Percentiles rank a stretch among this genome's conserved stretches.
Evolutionary conservation across 2,888 invertebrate genomes (phyloP).

Genomic region (Osedax fenrisi): DNA sequence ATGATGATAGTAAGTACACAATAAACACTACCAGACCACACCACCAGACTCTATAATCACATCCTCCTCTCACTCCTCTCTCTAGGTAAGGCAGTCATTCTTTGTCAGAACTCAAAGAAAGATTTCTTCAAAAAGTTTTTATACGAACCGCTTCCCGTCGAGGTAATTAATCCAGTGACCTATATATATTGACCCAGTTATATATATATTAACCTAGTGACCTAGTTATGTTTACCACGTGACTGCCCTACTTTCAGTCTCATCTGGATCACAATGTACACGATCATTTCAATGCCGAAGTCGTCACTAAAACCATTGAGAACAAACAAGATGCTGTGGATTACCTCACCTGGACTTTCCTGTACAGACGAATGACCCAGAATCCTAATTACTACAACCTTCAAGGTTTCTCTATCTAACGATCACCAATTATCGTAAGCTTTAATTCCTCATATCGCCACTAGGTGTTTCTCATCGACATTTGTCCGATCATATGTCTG

Average conservation of each 20-base stretch:
- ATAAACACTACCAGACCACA: no score
- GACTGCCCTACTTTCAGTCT: constrained; percentile 59
- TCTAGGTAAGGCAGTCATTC: constrained; percentile 68
- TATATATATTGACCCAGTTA: background rate
- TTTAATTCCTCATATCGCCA: background rate
- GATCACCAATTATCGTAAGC: background rate
- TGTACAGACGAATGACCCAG: constrained; percentile 88
- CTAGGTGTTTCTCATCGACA: constrained; percentile 84
- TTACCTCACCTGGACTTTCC: constrained; percentile 96
- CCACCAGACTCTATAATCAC: no score
- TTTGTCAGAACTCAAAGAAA: constrained; percentile 94
- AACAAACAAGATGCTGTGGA: constrained; percentile 99
- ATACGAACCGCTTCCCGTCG: constrained; percentile 87
- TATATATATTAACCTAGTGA: background rate
- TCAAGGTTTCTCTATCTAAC: constrained; percentile 54
- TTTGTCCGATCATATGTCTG: constrained; percentile 91
- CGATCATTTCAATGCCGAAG: constrained; percentile 98
- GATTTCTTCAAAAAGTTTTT: constrained; percentile 96
- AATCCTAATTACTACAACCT: constrained; percentile 99
- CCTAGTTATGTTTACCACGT: no score
- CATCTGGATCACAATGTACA: constrained; percentile 93
- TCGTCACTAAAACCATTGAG: constrained; percentile 97
- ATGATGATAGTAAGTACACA: constrained; percentile 65
- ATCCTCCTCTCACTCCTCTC: no score
- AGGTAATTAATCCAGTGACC: constrained; percentile 56